Base-by-base conservation (phyloP, 2,888 invertebrate species). In the Trissolcus japonicus region DNA sequence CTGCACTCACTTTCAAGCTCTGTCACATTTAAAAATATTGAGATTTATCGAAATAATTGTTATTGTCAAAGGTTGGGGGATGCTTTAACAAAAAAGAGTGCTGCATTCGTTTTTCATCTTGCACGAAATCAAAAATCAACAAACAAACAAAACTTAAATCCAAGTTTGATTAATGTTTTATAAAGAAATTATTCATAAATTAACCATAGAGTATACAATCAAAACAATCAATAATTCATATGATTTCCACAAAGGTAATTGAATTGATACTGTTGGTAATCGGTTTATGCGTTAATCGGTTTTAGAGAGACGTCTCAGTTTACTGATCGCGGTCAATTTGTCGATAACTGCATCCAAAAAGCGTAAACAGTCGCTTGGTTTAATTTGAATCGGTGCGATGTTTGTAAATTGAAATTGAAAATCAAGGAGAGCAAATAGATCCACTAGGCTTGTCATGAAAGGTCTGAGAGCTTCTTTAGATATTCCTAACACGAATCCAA, bases 31-130 rank as follows among this genome's bases (percentile, higher is more conserved):
- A 56, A 71, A 71, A 71, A 46, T 40, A 19, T n/a, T 13, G 46
- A 62, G 57, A 71, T 63, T 71, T 71, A 69, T 69, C 48, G 61
- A 48, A 55, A 50, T 61, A 14, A 25, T 61, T 69, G 25, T 69
- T 48, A 50, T 61, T 69, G 41, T 46, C 46, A 6, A 16, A 6
- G n/a, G 14, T 9, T 46, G 14, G 14, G 16, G 7, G 7, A 14
- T 35, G 35, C 35, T 35, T 35, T 25, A 6, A 25, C 25, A 25
- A 25, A 25, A 25, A 4, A 25, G 25, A 25, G 25, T 25, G 6
- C 25, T 25, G 25, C 25, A 19, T 19, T 25, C 25, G 4, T 25
- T 25, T 25, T 25, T 25, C 25, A 25, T 25, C 25, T 25, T 4
- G 4, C 25, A 3, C 25, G 25, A 6, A 25, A 25, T 25, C 11